These are phyloP conservation scores for Cheirogaleus medius DNA, from an alignment of 2,113 vertebrate genomes.

Conservation along the genomic window DNA sequence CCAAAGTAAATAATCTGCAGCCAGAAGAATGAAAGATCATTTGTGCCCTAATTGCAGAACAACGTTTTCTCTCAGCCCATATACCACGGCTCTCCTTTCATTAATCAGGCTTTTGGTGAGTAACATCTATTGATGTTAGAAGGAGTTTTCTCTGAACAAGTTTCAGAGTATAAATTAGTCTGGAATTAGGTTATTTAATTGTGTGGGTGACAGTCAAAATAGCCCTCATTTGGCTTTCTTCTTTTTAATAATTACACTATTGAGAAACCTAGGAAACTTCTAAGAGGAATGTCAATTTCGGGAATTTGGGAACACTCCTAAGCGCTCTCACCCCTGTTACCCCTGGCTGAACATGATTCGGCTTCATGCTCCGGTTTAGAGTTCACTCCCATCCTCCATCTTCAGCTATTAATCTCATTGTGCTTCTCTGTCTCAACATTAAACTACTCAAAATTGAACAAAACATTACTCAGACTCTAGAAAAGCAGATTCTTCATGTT, in stretches of 20 bases:
- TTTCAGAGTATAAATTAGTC: conserved; percentile 30
- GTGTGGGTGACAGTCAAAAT: conserved; percentile 63
- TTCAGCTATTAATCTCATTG: conserved; percentile 78
- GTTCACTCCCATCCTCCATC: conserved; percentile 25
- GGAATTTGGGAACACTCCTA: conserved; percentile 60
- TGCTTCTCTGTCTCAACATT: conserved; percentile 75
- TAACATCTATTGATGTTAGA: conserved; percentile 41
- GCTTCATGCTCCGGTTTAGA: conserved; percentile 60
- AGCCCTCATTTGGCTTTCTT: neutral
- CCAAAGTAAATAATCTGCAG: conserved; percentile 62
- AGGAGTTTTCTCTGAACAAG: conserved; percentile 48
- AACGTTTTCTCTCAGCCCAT: neutral
- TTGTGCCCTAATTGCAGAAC: conserved; percentile 47
- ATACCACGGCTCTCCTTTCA: neutral
- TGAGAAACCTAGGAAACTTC: conserved; percentile 34
- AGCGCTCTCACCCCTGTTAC: conserved; percentile 67
- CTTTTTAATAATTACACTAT: conserved; percentile 59
- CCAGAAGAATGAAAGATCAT: conserved; percentile 54
- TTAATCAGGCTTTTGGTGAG: conserved; percentile 30
- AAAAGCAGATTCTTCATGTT: conserved; percentile 82
- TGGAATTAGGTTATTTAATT: conserved; percentile 65
- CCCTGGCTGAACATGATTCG: conserved; percentile 56
- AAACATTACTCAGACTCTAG: conserved; percentile 79
- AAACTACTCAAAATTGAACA: conserved; percentile 81
- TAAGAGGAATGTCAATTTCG: conserved; percentile 22